Base-by-base conservation (phyloP, 35 echinoderm and acorn worm genomes). In the Heliocidaris tuberculata region DNA sequence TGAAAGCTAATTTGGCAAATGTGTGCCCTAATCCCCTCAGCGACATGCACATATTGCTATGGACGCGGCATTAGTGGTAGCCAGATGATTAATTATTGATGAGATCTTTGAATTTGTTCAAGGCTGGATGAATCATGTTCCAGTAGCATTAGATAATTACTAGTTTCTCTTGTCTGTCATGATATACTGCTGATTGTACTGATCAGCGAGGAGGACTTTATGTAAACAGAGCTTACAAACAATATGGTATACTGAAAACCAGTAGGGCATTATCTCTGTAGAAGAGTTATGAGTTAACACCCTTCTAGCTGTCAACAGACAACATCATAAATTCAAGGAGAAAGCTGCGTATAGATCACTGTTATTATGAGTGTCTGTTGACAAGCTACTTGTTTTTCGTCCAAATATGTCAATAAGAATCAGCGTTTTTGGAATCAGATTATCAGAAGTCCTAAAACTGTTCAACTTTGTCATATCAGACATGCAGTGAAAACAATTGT, bases 51-150 rank as follows among this genome's bases (percentile, higher is more conserved):
- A 19, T 27, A 48, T 89, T 48, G 47, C 87, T 48, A 89, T 89
- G 87, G 87, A 89, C 87, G 35, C 87, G 87, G 87, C 87, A 32
- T 32, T 48, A 32, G 47, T 7, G 87, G 32, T 9, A 32, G 47
- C 13, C 29, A 89, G 87, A 48, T 89, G 87, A 89, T 89, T 89
- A 89, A 89, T 89, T 47, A 89, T 89, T 89, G 87, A 89, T 89
- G 87, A 89, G 87, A 32, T 89, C 47, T 89, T 9, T 32, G 47
- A 47, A 89, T 89, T 47, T 89, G 47, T 89, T 89, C 32, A 89
- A 89, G 87, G 87, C 16, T 27, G 16, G 32, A 89, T 89, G 87
- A 89, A 89, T 89, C 87, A 89, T 89, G 31, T 89, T 19, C 21
- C 65, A 78, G 65, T 21, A 78, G 65, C 65, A 78, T 78, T 78